Percentiles rank a stretch among this genome's conserved stretches.
Conservation (phyloP, 2,888 invertebrate genomes). For the Herminia tarsipennalis region DNA sequence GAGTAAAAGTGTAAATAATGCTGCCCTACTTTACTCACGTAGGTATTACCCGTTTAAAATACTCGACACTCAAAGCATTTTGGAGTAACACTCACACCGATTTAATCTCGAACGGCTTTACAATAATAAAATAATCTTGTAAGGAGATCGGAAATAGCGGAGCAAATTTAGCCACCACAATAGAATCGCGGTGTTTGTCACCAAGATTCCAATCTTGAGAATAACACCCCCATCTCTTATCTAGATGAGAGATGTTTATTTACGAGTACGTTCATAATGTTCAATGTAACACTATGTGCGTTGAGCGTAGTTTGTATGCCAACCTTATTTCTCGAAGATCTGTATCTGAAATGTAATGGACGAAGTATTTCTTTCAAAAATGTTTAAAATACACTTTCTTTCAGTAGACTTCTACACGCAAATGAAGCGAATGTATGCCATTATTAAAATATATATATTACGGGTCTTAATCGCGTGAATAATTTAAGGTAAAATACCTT, state of each 20-base stretch:
- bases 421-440: too few species aligned
- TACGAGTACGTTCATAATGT: constrained; percentile 52
- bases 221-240: constrained; percentile 70
- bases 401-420: too few species aligned
- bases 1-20: background rate
- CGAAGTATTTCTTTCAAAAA: background rate
- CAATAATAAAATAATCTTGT: constrained; percentile 78
- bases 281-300: constrained; percentile 19
- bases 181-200: constrained; percentile 77
- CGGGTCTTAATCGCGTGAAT: too few species aligned
- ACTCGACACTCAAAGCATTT: constrained; percentile 26
- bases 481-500: too few species aligned
- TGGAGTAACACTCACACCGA: constrained; percentile 44
- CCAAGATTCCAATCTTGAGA: constrained; percentile 73
- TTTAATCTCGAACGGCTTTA: constrained; percentile 60
- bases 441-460: too few species aligned
- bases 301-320: constrained; percentile 8
- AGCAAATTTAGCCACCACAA: constrained; percentile 84
- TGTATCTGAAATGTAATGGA: background rate
- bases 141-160: constrained; percentile 80
- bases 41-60: constrained; percentile 28
- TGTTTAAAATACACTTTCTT: too few species aligned
- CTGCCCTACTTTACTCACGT: constrained; percentile 1
- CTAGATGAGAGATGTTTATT: constrained; percentile 72
- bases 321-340: constrained; percentile 5